A percentile compares a stretch with the other conserved stretches of the same genome.
Evolutionary conservation across 2,797 vertebrate genomes (phyloP).

Genomic region (Tangara arthus): DNA sequence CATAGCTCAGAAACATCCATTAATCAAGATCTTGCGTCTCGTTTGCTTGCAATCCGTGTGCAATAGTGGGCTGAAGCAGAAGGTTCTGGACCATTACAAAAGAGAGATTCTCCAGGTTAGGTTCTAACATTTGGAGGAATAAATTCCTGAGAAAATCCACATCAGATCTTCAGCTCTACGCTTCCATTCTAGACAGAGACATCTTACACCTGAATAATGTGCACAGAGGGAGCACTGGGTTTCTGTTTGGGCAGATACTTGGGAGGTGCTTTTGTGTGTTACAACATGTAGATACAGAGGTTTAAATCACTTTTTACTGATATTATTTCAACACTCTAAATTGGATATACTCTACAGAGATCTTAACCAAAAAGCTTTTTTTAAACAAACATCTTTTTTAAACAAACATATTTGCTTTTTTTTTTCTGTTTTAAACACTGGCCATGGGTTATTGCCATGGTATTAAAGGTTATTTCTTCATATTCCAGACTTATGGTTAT

Average conservation of each 20-base stretch:
- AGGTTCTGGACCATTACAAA: conserved; percentile 94
- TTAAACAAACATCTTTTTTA: not conserved
- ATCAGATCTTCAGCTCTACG: not conserved
- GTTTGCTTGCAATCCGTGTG: conserved; percentile 95
- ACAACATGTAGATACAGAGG: not conserved
- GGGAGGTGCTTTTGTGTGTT: not conserved
- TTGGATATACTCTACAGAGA: not conserved
- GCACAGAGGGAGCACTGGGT: not conserved
- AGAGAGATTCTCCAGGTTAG: conserved; percentile 94
- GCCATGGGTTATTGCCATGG: not conserved
- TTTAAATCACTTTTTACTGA: not conserved
- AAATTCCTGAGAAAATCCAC: not conserved
- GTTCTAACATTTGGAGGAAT: not conserved
- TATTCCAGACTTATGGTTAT: conserved; percentile 89
- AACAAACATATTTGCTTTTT: not conserved
- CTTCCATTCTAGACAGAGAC: not conserved
- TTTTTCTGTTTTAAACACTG: not conserved
- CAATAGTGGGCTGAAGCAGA: conserved; percentile 95
- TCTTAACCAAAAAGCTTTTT: not conserved
- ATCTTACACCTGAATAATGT: not conserved
- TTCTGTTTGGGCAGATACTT: not conserved
- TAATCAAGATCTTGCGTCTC: conserved; percentile 92
- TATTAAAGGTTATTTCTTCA: not conserved
- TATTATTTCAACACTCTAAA: not conserved
- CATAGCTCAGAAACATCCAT: conserved; percentile 90